Evolutionary conservation across 2,113 vertebrate species (phyloP).

Genomic region (Abramis brama): DNA sequence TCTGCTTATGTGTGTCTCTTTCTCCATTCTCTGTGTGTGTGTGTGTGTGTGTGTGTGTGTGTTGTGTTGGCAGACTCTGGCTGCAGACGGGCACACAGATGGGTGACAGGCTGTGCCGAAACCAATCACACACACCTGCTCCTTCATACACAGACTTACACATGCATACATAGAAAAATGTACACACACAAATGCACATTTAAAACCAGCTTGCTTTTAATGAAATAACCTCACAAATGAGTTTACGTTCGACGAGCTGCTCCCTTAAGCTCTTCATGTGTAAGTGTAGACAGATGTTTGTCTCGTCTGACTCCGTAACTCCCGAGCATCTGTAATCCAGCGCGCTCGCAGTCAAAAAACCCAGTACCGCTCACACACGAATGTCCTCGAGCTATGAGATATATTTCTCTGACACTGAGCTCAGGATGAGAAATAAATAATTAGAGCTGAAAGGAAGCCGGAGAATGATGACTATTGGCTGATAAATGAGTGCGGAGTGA

Average conservation of each 20-base stretch:
- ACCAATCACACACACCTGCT: slow-evolving; percentile 80
- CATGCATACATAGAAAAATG: slow-evolving; percentile 37
- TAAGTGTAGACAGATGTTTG: slow-evolving; percentile 38
- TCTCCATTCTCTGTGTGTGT: background rate
- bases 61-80: slow-evolving; percentile 76
- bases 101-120: slow-evolving; percentile 80
- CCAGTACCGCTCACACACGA: background rate
- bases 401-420: slow-evolving; percentile 28
- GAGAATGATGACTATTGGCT: slow-evolving; percentile 61
- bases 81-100: slow-evolving; percentile 83
- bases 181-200: slow-evolving; percentile 24
- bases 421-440: slow-evolving; percentile 53
- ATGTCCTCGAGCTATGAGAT: slow-evolving; percentile 11
- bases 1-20: slow-evolving; percentile 59
- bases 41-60: slow-evolving; percentile 42
- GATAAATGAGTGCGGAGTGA: slow-evolving; percentile 79
- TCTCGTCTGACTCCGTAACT: background rate
- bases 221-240: slow-evolving; percentile 36
- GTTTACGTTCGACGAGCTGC: background rate
- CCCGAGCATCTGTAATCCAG: background rate
- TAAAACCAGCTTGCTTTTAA: slow-evolving; percentile 31
- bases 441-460: slow-evolving; percentile 60
- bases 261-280: slow-evolving; percentile 36
- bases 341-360: background rate
- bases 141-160: slow-evolving; percentile 51